Percentiles rank a stretch among this genome's conserved stretches.
These are phyloP conservation scores for Octodon degus DNA, from an alignment of 2,113 vertebrate species.

Conservation along the genomic window DNA sequence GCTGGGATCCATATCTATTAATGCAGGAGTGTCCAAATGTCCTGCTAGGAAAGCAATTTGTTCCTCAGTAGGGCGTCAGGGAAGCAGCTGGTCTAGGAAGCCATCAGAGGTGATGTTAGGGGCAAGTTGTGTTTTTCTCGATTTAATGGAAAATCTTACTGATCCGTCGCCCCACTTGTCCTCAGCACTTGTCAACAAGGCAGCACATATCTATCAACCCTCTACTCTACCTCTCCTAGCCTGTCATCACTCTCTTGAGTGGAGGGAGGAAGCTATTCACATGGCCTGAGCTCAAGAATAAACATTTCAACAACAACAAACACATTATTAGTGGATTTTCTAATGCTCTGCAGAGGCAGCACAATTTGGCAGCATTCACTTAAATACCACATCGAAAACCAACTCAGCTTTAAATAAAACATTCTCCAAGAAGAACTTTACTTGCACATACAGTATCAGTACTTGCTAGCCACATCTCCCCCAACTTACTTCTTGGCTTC, in stretches of 20 bases:
- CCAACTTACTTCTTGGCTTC: background rate
- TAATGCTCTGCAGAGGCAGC: constrained; percentile 76
- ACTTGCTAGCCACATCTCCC: background rate
- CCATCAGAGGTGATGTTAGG: constrained; percentile 88
- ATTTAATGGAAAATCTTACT: constrained; percentile 89
- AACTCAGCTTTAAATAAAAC: constrained; percentile 33
- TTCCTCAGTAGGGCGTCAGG: constrained; percentile 87
- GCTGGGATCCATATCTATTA: constrained; percentile 90
- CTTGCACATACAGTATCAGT: background rate
- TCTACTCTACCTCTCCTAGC: constrained; percentile 61
- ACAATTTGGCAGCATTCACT: constrained; percentile 76
- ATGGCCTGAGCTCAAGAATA: constrained; percentile 77
- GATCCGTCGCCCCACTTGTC: constrained; percentile 79
- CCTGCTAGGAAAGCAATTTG: constrained; percentile 93
- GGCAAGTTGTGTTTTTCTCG: constrained; percentile 87
- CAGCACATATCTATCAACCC: constrained; percentile 76
- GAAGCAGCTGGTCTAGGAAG: constrained; percentile 90
- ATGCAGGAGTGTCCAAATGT: constrained; percentile 89
- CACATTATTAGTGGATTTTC: constrained; percentile 82
- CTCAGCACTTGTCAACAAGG: constrained; percentile 80
- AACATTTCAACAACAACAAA: constrained; percentile 80
- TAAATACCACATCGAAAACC: constrained; percentile 78
- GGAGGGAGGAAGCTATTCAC: constrained; percentile 80
- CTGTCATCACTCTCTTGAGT: constrained; percentile 77
- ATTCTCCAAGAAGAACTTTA: constrained; percentile 43